These are phyloP conservation scores for Anoplopoma fimbria DNA, from an alignment of 2,113 vertebrate species.

Conservation along the genomic window DNA sequence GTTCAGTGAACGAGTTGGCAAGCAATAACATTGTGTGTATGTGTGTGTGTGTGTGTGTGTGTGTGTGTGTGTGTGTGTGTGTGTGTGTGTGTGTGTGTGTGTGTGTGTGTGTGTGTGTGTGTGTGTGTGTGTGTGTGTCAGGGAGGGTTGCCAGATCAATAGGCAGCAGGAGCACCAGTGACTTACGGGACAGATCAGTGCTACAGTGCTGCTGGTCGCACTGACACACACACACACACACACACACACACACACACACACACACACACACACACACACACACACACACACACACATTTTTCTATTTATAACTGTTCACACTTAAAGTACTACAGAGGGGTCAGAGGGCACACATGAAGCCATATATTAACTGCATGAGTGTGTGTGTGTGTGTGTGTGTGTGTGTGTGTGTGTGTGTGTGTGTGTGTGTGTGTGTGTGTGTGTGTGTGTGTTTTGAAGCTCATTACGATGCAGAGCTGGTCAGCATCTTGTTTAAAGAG, in stretches of 20 bases:
- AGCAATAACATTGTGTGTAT: constrained; percentile 37
- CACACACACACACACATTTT: neutral
- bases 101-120: constrained; percentile 51
- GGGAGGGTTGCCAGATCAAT: constrained; percentile 65
- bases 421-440: constrained; percentile 27
- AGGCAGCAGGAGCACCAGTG: constrained; percentile 57
- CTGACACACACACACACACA: constrained; percentile 50
- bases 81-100: constrained; percentile 41
- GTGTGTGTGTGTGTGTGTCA: constrained; percentile 38
- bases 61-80: constrained; percentile 36
- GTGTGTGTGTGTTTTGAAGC: no score
- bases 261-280: constrained; percentile 6
- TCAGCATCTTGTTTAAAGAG: constrained; percentile 36
- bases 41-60: constrained; percentile 45
- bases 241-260: constrained; percentile 26
- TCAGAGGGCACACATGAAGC: constrained; percentile 34
- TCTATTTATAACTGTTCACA: constrained; percentile 46
- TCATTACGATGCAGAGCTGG: constrained; percentile 34
- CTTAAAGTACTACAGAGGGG: constrained; percentile 13
- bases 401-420: neutral
- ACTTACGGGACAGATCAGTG: constrained; percentile 62
- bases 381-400: constrained; percentile 29
- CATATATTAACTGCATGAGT: constrained; percentile 20
- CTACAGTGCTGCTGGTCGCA: constrained; percentile 50
- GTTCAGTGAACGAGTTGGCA: constrained; percentile 62